Evolutionary conservation across 2,797 vertebrate genomes (phyloP).

Genomic region (Platyrinchus mystaceus): DNA sequence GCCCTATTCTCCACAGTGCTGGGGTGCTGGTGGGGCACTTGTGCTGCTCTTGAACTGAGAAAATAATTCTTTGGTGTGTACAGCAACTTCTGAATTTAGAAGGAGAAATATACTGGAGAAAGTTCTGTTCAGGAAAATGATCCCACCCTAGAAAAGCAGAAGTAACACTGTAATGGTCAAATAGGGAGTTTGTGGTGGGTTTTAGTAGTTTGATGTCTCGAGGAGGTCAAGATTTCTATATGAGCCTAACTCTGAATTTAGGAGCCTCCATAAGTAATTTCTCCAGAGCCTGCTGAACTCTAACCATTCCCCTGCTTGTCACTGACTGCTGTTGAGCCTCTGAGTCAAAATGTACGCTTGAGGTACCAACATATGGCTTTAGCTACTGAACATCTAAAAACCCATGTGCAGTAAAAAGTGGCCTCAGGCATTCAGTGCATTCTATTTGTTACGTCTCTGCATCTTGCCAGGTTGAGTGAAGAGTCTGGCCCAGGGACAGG

Average conservation of each 20-base stretch:
- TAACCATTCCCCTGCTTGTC: neutral
- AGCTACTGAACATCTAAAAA: neutral
- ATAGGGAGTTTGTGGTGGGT: rapidly evolving
- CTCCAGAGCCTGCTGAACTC: neutral
- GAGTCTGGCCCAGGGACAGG: neutral
- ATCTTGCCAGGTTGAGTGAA: neutral
- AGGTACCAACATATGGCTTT: neutral
- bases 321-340: neutral
- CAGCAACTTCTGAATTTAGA: neutral
- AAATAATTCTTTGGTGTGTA: neutral
- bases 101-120: neutral
- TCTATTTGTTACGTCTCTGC: neutral
- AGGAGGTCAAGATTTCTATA: neutral
- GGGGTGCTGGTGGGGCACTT: neutral
- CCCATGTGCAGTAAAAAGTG: neutral
- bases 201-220: neutral
- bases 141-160: neutral
- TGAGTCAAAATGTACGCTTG: neutral
- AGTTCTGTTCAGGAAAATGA: neutral
- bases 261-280: neutral
- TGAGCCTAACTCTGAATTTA: neutral
- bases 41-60: neutral
- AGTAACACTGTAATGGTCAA: neutral
- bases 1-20: neutral
- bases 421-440: neutral